Evolutionary conservation across 2,888 invertebrate genomes (phyloP).

Genomic region (Aspidapion aeneum): DNA sequence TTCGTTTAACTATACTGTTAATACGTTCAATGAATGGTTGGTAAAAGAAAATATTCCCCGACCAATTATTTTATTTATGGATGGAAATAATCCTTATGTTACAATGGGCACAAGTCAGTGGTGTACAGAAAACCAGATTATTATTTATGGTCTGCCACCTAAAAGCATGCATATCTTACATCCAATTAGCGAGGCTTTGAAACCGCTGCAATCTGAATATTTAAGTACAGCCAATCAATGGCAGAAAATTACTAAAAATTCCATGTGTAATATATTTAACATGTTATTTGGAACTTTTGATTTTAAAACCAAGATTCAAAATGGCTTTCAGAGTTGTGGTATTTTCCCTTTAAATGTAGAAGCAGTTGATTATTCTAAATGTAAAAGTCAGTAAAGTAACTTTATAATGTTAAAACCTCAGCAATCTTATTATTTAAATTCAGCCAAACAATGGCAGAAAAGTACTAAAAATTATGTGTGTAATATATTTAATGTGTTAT

Average conservation of each 20-base stretch:
- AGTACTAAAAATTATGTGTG: no score
- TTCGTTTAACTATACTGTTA: neutral
- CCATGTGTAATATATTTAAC: neutral
- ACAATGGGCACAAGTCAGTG: neutral
- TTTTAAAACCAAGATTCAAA: neutral
- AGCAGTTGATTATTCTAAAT: neutral
- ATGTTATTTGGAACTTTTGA: neutral
- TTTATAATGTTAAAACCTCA: no score
- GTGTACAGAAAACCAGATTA: neutral
- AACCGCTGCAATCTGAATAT: neutral
- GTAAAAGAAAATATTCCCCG: neutral
- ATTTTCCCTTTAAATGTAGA: neutral
- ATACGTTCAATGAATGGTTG: neutral
- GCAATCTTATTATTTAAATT: no score
- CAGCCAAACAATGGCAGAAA: no score
- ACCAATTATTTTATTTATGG: neutral
- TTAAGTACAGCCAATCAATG: neutral
- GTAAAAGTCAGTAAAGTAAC: neutral
- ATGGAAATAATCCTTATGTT: neutral
- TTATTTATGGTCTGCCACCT: neutral
- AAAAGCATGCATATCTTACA: neutral
- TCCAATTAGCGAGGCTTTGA: neutral
- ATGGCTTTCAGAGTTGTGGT: neutral
- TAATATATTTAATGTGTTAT: no score
- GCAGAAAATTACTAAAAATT: neutral